A percentile compares a stretch with the other conserved stretches of the same genome.
Evolutionary conservation across 2,113 vertebrate genomes (phyloP).

Genomic region (Tupaia chinensis): DNA sequence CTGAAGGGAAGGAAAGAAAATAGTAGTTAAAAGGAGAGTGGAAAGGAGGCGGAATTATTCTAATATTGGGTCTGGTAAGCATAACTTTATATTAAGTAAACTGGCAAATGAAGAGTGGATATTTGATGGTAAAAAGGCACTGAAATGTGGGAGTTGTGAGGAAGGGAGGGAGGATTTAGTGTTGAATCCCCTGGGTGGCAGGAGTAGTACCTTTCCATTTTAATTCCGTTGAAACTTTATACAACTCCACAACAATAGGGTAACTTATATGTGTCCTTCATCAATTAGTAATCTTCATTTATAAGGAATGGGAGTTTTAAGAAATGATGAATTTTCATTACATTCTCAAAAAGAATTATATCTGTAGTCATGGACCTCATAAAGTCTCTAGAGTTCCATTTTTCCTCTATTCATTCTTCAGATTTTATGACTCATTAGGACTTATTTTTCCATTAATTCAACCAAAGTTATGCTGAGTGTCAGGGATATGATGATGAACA

Average conservation of each 20-base stretch:
- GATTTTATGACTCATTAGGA: conserved; percentile 65
- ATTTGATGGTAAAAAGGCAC: conserved; percentile 10
- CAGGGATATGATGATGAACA: not conserved
- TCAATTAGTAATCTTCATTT: conserved; percentile 77
- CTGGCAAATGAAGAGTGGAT: not conserved
- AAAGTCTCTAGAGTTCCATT: conserved; percentile 50
- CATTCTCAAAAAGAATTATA: conserved; percentile 50
- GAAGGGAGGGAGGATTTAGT: not conserved
- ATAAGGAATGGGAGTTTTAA: conserved; percentile 60
- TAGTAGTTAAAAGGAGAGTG: rapidly evolving
- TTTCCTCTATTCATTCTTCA: conserved; percentile 56
- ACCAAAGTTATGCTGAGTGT: conserved; percentile 32
- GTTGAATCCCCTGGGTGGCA: not conserved
- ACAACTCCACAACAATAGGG: conserved; percentile 62
- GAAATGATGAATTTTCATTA: conserved; percentile 73
- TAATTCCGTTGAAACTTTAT: conserved; percentile 69
- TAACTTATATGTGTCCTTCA: conserved; percentile 73
- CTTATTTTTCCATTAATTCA: conserved; percentile 54
- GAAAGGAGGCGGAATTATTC: not conserved
- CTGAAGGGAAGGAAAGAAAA: not conserved
- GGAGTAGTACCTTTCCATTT: conserved; percentile 1
- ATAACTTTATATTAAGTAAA: not conserved
- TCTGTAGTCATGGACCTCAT: not conserved
- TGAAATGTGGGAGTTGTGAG: not conserved
- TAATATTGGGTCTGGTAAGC: not conserved